Percentiles rank a stretch among this genome's conserved stretches.
Conservation (phyloP, 2,113 vertebrate species). For the Osmerus mordax region DNA sequence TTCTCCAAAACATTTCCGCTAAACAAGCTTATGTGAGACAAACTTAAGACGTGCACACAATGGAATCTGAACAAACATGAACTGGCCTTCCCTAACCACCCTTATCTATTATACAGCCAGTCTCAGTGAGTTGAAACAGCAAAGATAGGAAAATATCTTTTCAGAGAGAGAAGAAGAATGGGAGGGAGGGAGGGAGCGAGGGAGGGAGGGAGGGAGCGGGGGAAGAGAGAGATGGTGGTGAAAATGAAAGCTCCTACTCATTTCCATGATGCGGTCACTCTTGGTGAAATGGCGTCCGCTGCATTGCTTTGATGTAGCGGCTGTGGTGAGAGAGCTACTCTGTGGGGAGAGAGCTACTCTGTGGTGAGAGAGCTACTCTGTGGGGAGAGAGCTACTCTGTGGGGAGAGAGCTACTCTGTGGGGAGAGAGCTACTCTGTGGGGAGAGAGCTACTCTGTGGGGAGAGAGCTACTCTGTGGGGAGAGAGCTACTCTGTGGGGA, state of each 20-base stretch:
- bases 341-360: too few relatives aligned
- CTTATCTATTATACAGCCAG: too few relatives aligned
- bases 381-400: neutral
- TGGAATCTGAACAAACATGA: too few relatives aligned
- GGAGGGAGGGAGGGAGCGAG: neutral
- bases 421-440: neutral
- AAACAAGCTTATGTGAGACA: too few relatives aligned
- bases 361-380: too few relatives aligned
- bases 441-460: neutral
- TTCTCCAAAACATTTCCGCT: too few relatives aligned
- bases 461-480: neutral
- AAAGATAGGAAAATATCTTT: neutral
- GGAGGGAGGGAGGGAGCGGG: neutral
- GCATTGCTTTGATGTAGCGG: constrained; percentile 41
- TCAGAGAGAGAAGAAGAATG: neutral
- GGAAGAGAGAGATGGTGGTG: constrained; percentile 1
- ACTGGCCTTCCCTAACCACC: too few relatives aligned
- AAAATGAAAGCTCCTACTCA: constrained; percentile 16
- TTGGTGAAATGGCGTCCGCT: constrained; percentile 22
- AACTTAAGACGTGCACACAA: too few relatives aligned
- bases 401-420: neutral
- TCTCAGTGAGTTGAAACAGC: neutral
- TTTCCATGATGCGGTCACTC: constrained; percentile 16
- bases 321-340: neutral
- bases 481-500: neutral